Evolutionary conservation across 2,113 vertebrate species (phyloP), one percentile per base, ranked within the genome.

Genomic region (Elachura formosa): DNA sequence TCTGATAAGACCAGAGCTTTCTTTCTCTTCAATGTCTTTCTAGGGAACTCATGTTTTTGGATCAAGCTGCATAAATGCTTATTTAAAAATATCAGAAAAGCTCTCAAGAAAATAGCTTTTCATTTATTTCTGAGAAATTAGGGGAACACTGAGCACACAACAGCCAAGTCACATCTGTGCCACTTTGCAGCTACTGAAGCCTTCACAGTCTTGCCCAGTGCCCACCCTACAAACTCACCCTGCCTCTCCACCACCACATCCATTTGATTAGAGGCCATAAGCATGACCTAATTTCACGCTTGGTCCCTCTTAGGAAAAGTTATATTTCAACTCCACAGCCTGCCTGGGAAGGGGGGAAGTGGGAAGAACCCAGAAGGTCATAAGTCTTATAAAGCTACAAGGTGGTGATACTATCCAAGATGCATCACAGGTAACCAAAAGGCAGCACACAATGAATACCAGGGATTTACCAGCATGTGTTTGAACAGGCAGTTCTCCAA

Each of bases 1-100:
- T 78, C 41, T 0, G 0, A 29, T 33, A 61, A 76, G 12, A 69
- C 6, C 1, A 1, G 40, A 43, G 29, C 45, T 54, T 75, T 72
- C 52, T 87, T 68, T 49, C 26, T 22, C 45, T 85, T 64, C 31
- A 9, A 6, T 7, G 4, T 22, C 81, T 41, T 72, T 36, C 45
- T 34, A 46, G 20, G 26, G 24, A 85, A 33, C 58, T 68, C 5
- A 0, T 14, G 28, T 40, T 82, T 75, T 56, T 89, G 46, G 29
- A 84, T 77, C 33, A 78, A 66, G 46, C 23, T 25, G 26, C 25
- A 28, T 36, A 63, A 78, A 54, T 48, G 23, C 2, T 77, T 73
- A 63, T 11, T 5, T 28, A 69, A 81, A 52, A 62, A 74, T n/a
- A n/a, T n/a, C n/a, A 28, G 24, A 11, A 29, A n/a, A 72, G 3